These are phyloP conservation scores for Tamandua tetradactyla DNA, from an alignment of 2,797 vertebrate genomes.

Conservation along the genomic window DNA sequence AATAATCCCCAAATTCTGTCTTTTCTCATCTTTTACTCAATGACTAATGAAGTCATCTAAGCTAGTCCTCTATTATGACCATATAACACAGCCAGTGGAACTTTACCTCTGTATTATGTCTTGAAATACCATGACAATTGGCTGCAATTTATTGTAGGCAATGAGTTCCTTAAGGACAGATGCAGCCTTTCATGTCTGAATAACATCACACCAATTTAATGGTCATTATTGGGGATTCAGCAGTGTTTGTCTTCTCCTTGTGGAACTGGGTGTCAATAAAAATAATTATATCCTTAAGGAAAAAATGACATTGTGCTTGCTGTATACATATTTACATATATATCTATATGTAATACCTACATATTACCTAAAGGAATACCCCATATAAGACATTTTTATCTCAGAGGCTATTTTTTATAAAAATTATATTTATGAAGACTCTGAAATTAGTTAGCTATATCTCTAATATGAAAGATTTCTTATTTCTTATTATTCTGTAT, in stretches of 20 bases:
- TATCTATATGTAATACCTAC: not conserved
- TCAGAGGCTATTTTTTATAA: not conserved
- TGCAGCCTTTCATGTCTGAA: not conserved
- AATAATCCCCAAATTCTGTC: not conserved
- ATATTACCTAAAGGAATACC: not conserved
- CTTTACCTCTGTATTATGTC: not conserved
- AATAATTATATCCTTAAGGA: not conserved
- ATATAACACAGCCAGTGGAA: not conserved
- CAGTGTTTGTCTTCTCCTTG: not conserved
- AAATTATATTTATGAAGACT: conserved; percentile 5
- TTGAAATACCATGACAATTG: not conserved
- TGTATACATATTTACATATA: too few species aligned
- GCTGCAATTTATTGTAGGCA: not conserved
- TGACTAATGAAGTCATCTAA: not conserved
- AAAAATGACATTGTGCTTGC: not conserved
- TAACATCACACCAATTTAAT: not conserved
- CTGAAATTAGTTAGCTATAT: not conserved
- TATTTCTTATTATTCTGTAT: not conserved
- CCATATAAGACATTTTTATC: not conserved
- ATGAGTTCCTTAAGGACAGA: not conserved
- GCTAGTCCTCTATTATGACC: not conserved
- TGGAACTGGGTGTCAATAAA: not conserved
- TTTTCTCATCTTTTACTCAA: conserved; percentile 17
- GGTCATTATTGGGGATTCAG: not conserved
- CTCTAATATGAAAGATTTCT: not conserved